Percentiles rank a stretch among this genome's conserved stretches.
phyloP scores from a whole-genome alignment of 1,140 invertebrate genomes.

The Apis mellifera region DNA sequence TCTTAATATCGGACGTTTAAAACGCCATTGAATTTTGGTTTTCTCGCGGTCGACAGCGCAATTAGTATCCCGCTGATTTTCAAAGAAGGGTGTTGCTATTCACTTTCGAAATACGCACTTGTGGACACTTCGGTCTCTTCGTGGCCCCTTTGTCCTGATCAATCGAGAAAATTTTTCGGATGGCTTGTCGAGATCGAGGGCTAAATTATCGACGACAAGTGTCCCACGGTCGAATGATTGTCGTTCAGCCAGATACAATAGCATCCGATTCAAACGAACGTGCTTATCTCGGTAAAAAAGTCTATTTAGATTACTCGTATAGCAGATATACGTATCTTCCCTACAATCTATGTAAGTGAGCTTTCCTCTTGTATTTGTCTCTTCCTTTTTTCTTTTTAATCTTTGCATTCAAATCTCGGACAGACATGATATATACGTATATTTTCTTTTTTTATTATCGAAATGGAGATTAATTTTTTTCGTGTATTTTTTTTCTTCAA shows the following conservation, averaged over 20 bases:
- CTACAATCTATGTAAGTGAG: background rate
- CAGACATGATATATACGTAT: background rate
- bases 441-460: background rate
- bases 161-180: conserved; percentile 43
- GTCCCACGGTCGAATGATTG: conserved; percentile 1
- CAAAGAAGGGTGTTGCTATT: conserved; percentile 21
- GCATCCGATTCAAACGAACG: conserved; percentile 24
- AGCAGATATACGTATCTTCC: conserved; percentile 7
- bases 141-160: conserved; percentile 18
- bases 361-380: background rate
- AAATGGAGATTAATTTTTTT: background rate
- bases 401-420: background rate
- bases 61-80: conserved; percentile 65
- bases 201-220: conserved; percentile 42
- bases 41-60: conserved; percentile 16
- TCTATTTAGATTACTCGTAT: conserved; percentile 13
- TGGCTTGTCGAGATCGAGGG: conserved; percentile 41
- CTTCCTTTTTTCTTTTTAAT: background rate
- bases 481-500: background rate
- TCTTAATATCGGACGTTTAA: background rate
- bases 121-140: conserved; percentile 13
- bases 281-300: conserved; percentile 34
- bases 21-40: conserved; percentile 1
- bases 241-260: conserved; percentile 6
- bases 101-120: conserved; percentile 13